Conservation (phyloP, 2,797 vertebrate genomes). For the Molossus molossus region DNA sequence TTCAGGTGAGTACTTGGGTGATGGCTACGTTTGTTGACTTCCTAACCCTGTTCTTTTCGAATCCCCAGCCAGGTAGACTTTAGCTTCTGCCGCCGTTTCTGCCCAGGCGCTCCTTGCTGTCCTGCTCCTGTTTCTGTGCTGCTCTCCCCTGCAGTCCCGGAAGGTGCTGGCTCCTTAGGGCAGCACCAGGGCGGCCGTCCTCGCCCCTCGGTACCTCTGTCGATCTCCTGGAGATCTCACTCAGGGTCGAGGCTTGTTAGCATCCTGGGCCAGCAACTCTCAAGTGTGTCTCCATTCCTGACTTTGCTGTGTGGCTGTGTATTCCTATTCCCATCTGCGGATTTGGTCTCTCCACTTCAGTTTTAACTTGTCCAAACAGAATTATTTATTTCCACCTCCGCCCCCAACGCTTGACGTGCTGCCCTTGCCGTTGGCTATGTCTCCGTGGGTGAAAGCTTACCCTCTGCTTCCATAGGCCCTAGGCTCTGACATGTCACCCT, state of each 20-base stretch:
- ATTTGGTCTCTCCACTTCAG: neutral
- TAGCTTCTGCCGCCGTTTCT: too few relatives aligned
- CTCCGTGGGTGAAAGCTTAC: neutral
- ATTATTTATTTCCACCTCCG: neutral
- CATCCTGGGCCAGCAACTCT: too few relatives aligned
- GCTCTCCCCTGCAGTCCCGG: neutral
- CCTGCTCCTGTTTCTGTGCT: neutral
- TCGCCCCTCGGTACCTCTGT: neutral
- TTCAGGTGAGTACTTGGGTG: neutral
- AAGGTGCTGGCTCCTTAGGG: neutral
- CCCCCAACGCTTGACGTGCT: neutral
- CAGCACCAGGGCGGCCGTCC: neutral
- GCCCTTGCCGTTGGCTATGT: too few relatives aligned
- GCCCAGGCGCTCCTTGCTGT: neutral
- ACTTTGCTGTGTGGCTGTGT: neutral
- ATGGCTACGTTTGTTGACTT: neutral
- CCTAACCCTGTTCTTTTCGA: neutral
- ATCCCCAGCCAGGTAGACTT: neutral
- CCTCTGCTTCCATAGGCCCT: too few relatives aligned
- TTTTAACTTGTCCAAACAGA: neutral
- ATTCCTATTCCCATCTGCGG: accelerated
- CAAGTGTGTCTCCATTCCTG: neutral
- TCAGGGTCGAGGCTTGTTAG: neutral
- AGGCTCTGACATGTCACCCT: neutral
- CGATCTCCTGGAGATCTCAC: too few relatives aligned